Percentiles rank a stretch among this genome's conserved stretches.
Conservation (phyloP, 2,888 invertebrate genomes). For the Coleophora flavipennella region DNA sequence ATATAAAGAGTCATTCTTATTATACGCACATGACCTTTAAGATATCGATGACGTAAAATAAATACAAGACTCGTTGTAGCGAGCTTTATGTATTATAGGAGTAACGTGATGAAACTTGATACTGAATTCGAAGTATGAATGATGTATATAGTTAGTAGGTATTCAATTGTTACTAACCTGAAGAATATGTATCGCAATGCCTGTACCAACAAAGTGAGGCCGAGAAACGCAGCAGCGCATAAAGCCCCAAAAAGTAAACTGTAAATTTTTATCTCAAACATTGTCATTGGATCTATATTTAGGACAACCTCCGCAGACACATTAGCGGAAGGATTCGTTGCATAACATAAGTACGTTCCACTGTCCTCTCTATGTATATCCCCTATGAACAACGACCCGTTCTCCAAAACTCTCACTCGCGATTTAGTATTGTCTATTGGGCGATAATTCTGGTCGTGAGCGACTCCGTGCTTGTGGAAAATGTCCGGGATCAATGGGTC, state of each 20-base stretch:
- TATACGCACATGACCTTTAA: too few species aligned
- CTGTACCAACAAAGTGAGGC: slow-evolving; percentile 85
- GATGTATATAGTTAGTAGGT: neutral
- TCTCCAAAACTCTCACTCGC: slow-evolving; percentile 78
- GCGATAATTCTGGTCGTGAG: slow-evolving; percentile 70
- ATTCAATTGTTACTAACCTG: slow-evolving; percentile 70
- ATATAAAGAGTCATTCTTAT: neutral
- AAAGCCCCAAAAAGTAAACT: slow-evolving; percentile 87
- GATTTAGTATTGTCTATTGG: slow-evolving; percentile 61
- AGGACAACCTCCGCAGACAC: slow-evolving; percentile 81
- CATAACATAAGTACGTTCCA: slow-evolving; percentile 89
- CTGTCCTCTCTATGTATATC: slow-evolving; percentile 84
- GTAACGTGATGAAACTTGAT: neutral
- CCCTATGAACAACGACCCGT: slow-evolving; percentile 84
- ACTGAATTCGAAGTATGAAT: neutral
- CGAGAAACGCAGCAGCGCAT: slow-evolving; percentile 84
- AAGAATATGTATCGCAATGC: slow-evolving; percentile 78
- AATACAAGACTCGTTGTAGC: too few species aligned
- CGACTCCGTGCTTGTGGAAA: slow-evolving; percentile 76
- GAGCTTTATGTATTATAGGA: neutral
- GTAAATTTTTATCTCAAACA: slow-evolving; percentile 86
- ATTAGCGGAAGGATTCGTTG: slow-evolving; percentile 87
- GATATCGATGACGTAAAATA: too few species aligned
- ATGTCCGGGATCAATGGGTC: slow-evolving; percentile 77
- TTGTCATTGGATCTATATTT: slow-evolving; percentile 88